phyloP scores from a whole-genome alignment of 2,113 vertebrate genomes.

The Rhinopomastus cyanomelas region DNA sequence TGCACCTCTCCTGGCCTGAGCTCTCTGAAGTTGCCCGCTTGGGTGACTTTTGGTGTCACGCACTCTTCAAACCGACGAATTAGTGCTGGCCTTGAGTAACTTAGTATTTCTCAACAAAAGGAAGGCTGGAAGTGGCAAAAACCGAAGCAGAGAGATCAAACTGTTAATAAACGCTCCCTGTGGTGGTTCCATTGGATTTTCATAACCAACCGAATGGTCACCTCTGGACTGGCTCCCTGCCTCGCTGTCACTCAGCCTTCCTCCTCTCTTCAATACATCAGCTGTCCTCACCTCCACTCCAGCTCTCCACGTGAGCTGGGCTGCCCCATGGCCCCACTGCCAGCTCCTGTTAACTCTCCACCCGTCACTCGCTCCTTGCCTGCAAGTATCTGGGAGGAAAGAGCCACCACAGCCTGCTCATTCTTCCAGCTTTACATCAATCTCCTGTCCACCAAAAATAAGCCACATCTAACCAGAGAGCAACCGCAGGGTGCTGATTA shows the following conservation, averaged over 20 bases:
- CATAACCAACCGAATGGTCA: not conserved
- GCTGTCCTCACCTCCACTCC: not conserved
- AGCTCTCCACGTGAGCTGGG: not conserved
- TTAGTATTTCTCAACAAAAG: not conserved
- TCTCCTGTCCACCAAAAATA: not conserved
- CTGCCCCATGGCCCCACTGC: not conserved
- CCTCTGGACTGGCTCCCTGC: not conserved
- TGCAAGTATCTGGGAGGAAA: not conserved
- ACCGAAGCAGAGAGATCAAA: not conserved
- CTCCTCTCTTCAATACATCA: not conserved
- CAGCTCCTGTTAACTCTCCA: not conserved
- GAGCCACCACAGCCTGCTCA: fast-evolving
- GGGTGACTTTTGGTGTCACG: not conserved
- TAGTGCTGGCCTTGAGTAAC: not conserved
- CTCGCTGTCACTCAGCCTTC: not conserved
- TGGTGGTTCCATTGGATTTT: not conserved
- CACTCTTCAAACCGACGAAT: not conserved
- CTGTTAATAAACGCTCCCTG: not conserved
- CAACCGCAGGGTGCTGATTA: not conserved
- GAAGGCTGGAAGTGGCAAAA: not conserved
- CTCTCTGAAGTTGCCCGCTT: fast-evolving
- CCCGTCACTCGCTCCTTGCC: not conserved
- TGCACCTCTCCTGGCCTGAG: not conserved
- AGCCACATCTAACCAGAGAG: not conserved
- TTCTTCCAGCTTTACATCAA: not conserved